Percentiles rank a stretch among this genome's conserved stretches.
These are phyloP conservation scores for Rynchops niger DNA, from an alignment of 2,113 vertebrate species.

Conservation along the genomic window DNA sequence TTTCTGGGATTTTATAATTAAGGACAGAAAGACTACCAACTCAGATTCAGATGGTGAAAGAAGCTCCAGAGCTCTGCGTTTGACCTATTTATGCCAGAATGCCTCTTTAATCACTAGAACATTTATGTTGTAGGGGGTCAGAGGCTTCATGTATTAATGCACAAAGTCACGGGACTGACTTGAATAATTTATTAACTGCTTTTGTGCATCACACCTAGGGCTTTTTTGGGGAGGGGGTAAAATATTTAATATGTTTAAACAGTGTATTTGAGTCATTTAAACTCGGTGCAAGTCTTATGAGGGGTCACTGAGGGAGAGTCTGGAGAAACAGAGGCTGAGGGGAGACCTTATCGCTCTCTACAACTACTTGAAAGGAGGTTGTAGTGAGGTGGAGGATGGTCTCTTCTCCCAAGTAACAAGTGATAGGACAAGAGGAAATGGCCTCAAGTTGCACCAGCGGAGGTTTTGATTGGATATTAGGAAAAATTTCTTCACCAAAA, in stretches of 20 bases:
- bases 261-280: background rate
- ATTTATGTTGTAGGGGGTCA: constrained; percentile 34
- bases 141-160: background rate
- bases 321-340: background rate
- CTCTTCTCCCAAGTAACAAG: background rate
- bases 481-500: background rate
- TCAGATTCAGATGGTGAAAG: background rate
- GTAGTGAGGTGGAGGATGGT: background rate
- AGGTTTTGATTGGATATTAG: background rate
- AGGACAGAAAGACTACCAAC: background rate
- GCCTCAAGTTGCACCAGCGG: background rate
- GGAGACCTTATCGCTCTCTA: rapidly evolving
- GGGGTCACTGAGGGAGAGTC: background rate
- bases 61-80: constrained; percentile 16
- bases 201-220: background rate
- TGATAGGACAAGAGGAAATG: background rate
- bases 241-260: background rate
- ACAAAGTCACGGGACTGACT: constrained; percentile 6
- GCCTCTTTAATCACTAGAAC: constrained; percentile 43
- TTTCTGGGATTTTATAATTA: constrained; percentile 62
- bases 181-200: constrained; percentile 53
- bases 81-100: constrained; percentile 57
- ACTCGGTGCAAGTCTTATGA: background rate
- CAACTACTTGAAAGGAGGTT: background rate
- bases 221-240: background rate